Evolutionary conservation across 2,888 invertebrate species (phyloP), one percentile per base, ranked within the genome.

Genomic region (Philhelius pedissequus): DNA sequence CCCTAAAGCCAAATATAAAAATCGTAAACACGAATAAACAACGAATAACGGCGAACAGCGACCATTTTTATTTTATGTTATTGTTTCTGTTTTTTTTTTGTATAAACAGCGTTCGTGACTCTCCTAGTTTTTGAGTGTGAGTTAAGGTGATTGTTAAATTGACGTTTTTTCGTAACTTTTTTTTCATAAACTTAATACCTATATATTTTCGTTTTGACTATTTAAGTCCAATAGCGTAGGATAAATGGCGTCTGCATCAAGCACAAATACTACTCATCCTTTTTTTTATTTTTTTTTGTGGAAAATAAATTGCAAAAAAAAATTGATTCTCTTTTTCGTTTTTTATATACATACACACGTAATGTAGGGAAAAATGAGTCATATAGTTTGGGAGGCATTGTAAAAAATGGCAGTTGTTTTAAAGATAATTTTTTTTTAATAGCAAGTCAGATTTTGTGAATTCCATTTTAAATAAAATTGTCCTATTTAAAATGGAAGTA

Each of bases 1-100:
- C 66, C 79, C 52, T 50, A 38, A 69, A 74, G 77, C 82, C n/a
- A 18, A 3, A 45, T 9, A 45, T 60, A 45, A 74, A 82, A 68
- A 82, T 77, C 64, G 66, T 77, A 73, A 82, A 82, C 71, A 82
- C 60, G 71, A 77, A 77, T 71, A 60, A 82, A 71, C 48, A 70
- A 62, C 54, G 45, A 70, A 64, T 73, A 50, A 68, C 68, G n/a
- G n/a, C n/a, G 32, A 40, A 73, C 25, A 52, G 43, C 20, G n/a
- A 48, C 27, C 38, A 50, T 70, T 71, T 71, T 27, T 48, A 11
- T 56, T 64, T 78, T 56, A 48, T 15, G 11, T 22, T 45, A 3
- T 20, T 69, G 11, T 0, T 45, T 15, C 20, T 11, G 20, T 30
- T 32, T 20, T 32, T 54, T 43, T 9, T 30, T 62, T 22, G 11